Percentiles rank a stretch among this genome's conserved stretches.
These are phyloP conservation scores for Pogonus chalceus DNA, from an alignment of 1,140 invertebrate species.

Conservation along the genomic window DNA sequence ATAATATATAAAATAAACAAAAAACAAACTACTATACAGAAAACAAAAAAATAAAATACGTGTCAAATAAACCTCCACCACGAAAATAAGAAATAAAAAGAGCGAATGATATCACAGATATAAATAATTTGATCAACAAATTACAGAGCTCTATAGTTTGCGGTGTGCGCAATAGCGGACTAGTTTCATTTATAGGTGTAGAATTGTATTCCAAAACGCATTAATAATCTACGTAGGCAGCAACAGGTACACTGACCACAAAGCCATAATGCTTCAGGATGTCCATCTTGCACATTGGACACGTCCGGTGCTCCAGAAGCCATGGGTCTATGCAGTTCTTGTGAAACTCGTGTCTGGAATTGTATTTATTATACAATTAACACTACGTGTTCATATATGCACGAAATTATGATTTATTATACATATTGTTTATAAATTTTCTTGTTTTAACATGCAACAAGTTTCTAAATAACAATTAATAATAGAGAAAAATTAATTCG, in stretches of 20 bases:
- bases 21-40: neutral
- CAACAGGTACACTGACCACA: constrained; percentile 48
- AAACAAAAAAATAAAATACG: constrained; percentile 9
- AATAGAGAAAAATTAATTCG: too few relatives aligned
- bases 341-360: constrained; percentile 85
- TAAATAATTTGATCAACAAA: neutral
- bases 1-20: too few relatives aligned
- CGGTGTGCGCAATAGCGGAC: neutral
- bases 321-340: constrained; percentile 91
- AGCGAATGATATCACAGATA: neutral
- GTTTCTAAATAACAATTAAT: too few relatives aligned
- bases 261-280: constrained; percentile 87
- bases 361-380: too few relatives aligned
- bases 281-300: constrained; percentile 94
- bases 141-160: neutral
- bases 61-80: constrained; percentile 16
- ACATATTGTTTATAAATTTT: too few relatives aligned
- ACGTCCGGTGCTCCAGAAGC: constrained; percentile 84
- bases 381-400: too few relatives aligned
- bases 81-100: constrained; percentile 15
- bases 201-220: neutral
- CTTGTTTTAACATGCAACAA: too few relatives aligned
- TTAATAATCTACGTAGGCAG: constrained; percentile 3
- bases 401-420: too few relatives aligned
- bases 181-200: neutral